Percentiles rank a stretch among this genome's conserved stretches.
phyloP scores from a whole-genome alignment of 2,797 vertebrate species.

The Babyrousa celebensis region DNA sequence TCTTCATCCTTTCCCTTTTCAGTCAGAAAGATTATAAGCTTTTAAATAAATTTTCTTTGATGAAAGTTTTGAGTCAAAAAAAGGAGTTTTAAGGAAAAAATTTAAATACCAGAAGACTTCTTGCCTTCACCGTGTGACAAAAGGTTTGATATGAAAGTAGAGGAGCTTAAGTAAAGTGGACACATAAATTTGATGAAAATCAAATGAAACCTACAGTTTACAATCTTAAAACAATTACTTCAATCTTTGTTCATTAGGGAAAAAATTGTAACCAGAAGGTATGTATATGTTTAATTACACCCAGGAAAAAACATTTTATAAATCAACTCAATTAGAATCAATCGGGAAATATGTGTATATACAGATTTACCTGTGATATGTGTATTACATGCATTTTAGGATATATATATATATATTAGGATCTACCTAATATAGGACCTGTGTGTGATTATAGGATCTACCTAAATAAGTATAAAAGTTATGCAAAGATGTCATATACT shows the following conservation, averaged over 20 bases:
- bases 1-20: not conserved
- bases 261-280: conserved; percentile 68
- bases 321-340: conserved; percentile 38
- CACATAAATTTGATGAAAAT: conserved; percentile 39
- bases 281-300: conserved; percentile 54
- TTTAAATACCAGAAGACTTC: not conserved
- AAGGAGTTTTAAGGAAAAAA: not conserved
- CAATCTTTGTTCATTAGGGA: conserved; percentile 45
- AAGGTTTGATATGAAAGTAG: not conserved
- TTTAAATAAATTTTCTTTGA: not conserved
- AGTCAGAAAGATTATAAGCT: not conserved
- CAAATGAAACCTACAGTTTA: conserved; percentile 22
- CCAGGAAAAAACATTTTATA: conserved; percentile 56
- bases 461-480: conserved; percentile 15
- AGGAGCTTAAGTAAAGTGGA: not conserved
- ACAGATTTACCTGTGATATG: not conserved
- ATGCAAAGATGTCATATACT: not conserved
- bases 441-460: not conserved
- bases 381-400: not conserved
- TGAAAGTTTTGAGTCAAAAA: not conserved
- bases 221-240: conserved; percentile 66
- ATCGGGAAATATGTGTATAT: conserved; percentile 4
- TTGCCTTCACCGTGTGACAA: conserved; percentile 15
- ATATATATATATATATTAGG: not conserved
- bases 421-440: not conserved